Evolutionary conservation across 1,140 invertebrate species (phyloP).

Genomic region (Anastrepha ludens): DNA sequence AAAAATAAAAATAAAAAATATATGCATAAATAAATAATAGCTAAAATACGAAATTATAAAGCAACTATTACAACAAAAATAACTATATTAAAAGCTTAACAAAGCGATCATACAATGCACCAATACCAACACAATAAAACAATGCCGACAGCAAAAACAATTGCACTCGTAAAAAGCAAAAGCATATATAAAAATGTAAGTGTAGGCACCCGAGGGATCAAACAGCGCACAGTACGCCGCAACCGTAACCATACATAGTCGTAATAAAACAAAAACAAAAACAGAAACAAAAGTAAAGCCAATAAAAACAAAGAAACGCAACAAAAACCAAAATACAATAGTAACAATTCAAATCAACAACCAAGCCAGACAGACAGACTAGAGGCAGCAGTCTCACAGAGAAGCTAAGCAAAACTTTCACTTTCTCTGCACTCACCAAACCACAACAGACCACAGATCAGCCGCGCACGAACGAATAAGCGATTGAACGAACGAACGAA

Average conservation of each 20-base stretch:
- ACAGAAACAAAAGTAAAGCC: not conserved
- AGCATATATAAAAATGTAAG: not conserved
- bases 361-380: not conserved
- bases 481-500: not conserved
- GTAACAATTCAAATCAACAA: not conserved
- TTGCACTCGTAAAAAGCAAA: not conserved
- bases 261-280: not conserved
- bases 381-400: not conserved
- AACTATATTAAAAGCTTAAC: conserved; percentile 27
- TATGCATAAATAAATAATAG: not conserved
- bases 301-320: not conserved
- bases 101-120: not conserved
- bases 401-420: conserved; percentile 35
- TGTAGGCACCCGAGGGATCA: conserved; percentile 10
- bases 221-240: not conserved
- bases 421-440: conserved; percentile 47
- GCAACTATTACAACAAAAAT: not conserved
- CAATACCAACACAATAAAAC: conserved; percentile 3
- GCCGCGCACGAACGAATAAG: not conserved
- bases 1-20: too few species aligned
- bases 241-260: not conserved
- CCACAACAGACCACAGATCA: conserved; percentile 30
- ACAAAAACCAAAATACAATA: not conserved
- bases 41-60: conserved; percentile 20
- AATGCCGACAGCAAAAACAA: not conserved